A percentile compares a stretch with the other conserved stretches of the same genome.
These are phyloP conservation scores for Lithophane semibrunnea DNA, from an alignment of 2,888 invertebrate genomes.

Conservation along the genomic window DNA sequence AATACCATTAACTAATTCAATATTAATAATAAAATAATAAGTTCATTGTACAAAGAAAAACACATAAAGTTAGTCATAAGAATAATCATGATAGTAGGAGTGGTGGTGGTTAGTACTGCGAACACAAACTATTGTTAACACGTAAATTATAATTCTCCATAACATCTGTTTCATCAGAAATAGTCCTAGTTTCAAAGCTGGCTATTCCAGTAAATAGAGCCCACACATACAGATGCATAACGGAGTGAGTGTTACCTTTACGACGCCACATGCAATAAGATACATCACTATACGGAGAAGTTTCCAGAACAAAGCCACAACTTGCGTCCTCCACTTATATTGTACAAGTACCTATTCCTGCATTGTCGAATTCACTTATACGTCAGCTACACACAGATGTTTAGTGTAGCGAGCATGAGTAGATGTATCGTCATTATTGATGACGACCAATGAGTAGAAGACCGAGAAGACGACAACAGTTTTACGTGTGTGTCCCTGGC, in stretches of 20 bases:
- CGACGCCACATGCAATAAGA: constrained; percentile 82
- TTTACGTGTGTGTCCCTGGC: neutral
- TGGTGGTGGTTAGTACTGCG: neutral
- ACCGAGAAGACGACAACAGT: neutral
- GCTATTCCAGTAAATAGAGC: constrained; percentile 33
- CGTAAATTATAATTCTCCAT: neutral
- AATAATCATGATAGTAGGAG: no score
- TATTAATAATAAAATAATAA: no score
- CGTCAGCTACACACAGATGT: constrained; percentile 73
- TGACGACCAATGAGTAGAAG: neutral
- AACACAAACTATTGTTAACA: neutral
- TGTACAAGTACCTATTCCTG: constrained; percentile 81
- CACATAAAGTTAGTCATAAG: no score
- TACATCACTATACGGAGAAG: constrained; percentile 83
- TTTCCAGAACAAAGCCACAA: constrained; percentile 87
- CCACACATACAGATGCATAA: constrained; percentile 66
- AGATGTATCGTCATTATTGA: neutral
- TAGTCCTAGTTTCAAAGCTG: constrained; percentile 14
- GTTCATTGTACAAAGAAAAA: no score
- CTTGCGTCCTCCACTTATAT: constrained; percentile 81
- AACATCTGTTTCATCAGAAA: neutral
- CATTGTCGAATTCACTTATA: constrained; percentile 87
- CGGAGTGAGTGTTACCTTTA: constrained; percentile 71
- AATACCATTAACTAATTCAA: neutral
- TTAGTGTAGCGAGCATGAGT: constrained; percentile 14